Percentiles rank a stretch among this genome's conserved stretches.
Conservation (phyloP, 2,113 vertebrate species). For the Nycticebus coucang region DNA sequence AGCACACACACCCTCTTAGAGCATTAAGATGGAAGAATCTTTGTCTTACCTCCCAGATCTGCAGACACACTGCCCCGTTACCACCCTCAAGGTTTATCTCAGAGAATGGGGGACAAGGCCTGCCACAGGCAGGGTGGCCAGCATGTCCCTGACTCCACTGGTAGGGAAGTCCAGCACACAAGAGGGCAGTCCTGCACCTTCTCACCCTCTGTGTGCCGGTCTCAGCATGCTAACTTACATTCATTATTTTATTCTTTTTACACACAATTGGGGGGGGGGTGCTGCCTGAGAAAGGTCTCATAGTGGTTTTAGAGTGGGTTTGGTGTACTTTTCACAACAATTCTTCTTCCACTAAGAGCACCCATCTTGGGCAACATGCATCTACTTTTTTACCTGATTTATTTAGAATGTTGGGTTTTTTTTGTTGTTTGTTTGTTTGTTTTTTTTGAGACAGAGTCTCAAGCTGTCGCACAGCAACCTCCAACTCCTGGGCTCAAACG, state of each 20-base stretch:
- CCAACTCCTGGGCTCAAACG: too few species aligned
- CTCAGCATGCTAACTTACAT: neutral
- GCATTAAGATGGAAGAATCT: neutral
- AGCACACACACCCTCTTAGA: neutral
- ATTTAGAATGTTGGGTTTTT: neutral
- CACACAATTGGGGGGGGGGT: too few species aligned
- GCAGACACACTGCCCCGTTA: neutral
- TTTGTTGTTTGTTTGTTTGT: too few species aligned
- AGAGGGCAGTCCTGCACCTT: neutral
- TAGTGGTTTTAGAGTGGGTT: neutral
- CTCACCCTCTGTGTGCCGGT: neutral
- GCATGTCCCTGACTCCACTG: neutral
- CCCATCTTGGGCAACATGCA: too few species aligned
- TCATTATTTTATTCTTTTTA: neutral
- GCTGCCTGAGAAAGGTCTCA: neutral
- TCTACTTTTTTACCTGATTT: neutral
- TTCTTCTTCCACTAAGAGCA: neutral
- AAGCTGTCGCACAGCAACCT: too few species aligned
- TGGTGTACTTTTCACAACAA: too few species aligned
- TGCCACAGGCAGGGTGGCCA: neutral
- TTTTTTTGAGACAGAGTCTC: too few species aligned
- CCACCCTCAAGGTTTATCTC: neutral
- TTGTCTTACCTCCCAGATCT: neutral
- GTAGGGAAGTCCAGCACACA: fast-evolving
- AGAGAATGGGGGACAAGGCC: fast-evolving